Evolutionary conservation across 2,888 invertebrate genomes (phyloP), one percentile per base, ranked within the genome.

Genomic region (Aphodius sticticus): DNA sequence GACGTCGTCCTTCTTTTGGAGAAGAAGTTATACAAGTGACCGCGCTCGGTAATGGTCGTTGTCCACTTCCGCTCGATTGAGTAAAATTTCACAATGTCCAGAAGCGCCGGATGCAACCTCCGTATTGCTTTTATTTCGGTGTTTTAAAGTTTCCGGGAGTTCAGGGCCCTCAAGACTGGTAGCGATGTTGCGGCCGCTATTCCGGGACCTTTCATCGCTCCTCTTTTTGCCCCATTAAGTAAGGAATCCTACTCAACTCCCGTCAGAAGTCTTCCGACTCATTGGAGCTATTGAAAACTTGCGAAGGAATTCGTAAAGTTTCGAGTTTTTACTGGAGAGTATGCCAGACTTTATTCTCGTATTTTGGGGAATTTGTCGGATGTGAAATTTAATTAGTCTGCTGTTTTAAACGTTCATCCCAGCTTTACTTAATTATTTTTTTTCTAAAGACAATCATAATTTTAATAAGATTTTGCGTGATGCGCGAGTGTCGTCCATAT

Each of bases 11-110:
- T 7, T 12, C 7, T 7, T 7, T 9, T 12, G 3, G 12, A 53
- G 53, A 5, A 53, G 53, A 53, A 53, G 53, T 53, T 53, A 53
- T 53, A 53, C 53, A 53, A 53, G 53, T 53, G 53, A 53, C 53
- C 53, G 53, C 53, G 7, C 74, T 35, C 74, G 36, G 53, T 53
- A 70, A 74, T 74, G 74, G 74, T 35, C 74, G 35, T 74, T 74
- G 74, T 74, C 74, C 74, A 26, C 12, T 26, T 15, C 26, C 37
- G 74, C 74, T 36, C 74, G 37, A 74, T 74, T 74, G 36, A 35
- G 74, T 74, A 36, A 74, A 74, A 74, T 74, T 74, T 74, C 35
- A 16, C 71, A 71, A 37, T 35, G 35, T 16, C 71, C 74, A n/a
- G 74, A 26, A 35, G 36, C 74, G 74, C 26, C 26, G 26, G 26